Base-by-base conservation (phyloP, 2,888 invertebrate genomes). In the Adela reaumurella region DNA sequence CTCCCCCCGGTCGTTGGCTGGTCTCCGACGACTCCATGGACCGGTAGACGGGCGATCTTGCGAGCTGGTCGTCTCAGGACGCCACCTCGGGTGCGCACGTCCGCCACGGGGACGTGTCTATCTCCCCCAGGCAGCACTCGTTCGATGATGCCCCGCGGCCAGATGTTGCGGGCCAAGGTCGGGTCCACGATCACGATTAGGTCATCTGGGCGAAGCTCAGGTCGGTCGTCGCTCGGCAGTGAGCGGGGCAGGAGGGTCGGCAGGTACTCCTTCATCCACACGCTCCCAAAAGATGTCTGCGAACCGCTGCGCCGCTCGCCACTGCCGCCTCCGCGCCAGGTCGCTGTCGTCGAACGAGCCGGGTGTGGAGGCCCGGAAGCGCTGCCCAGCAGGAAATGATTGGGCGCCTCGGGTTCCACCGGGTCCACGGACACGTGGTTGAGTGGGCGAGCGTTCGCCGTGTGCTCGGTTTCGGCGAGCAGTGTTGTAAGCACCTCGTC, bases 401-500 rank as follows among this genome's bases (percentile, higher is more conserved):
- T 8, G n/a, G 49, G 49, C 17, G 49, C 45, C 17, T 45, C 49
- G 11, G 41, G 46, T 8, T 29, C 17, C 11, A 14, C 18, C 14
- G 28, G 17, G 10, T 24, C 24, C 5, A 24, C 24, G 6, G 24
- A 24, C 6, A 24, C 24, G 24, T 24, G 24, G 10, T 46, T 49
- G 18, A 46, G 46, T 2, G 46, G 46, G 4, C 46, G 19, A 8
- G 28, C 14, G 19, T 46, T 49, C 2, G 43, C 44, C 14, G 46
- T 43, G 3, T 18, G 41, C 18, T 47, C 46, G 41, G 42, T 45
- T 17, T 47, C 50, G 29, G 20, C 19, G 11, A 46, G 44, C 11
- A 49, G 11, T n/a, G 49, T 49, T 11, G 5, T 14, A 5, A 49
- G 46, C 1, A 46, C 41, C 20, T 29, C 46, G 11, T 17, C 24